Conservation (phyloP, 2,113 vertebrate genomes). For the Tiliqua scincoides region DNA sequence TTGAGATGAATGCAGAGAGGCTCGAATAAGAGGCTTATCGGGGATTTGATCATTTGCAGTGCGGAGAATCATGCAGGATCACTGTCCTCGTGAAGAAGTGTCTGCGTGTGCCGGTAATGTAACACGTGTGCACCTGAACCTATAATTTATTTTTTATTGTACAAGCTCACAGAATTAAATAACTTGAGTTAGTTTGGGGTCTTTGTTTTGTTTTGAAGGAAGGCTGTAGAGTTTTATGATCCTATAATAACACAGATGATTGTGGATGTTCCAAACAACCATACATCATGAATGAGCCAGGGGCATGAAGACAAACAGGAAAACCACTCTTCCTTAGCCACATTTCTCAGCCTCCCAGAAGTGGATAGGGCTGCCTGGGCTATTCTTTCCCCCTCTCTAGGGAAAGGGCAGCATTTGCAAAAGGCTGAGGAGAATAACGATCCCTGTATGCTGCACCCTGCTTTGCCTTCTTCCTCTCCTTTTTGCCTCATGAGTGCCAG, state of each 20-base stretch:
- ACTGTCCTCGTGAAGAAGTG: neutral
- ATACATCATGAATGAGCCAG: neutral
- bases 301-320: neutral
- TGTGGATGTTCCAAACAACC: rapidly evolving
- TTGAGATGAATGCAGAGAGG: neutral
- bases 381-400: too few relatives aligned
- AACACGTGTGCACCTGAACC: neutral
- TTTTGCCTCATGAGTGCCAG: neutral
- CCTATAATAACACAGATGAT: constrained; percentile 26
- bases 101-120: neutral
- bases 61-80: constrained; percentile 20
- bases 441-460: neutral
- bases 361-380: too few relatives aligned
- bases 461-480: neutral
- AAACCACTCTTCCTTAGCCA: neutral
- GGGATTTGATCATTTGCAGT: neutral
- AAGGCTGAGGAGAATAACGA: neutral
- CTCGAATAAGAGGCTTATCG: constrained; percentile 6
- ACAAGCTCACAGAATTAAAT: neutral
- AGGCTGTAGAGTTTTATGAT: constrained; percentile 16
- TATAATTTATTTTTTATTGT: neutral
- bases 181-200: neutral
- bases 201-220: constrained; percentile 15
- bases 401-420: neutral
- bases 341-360: neutral